These are phyloP conservation scores for Tachycineta bicolor DNA, from an alignment of 2,113 vertebrate species.

Conservation along the genomic window DNA sequence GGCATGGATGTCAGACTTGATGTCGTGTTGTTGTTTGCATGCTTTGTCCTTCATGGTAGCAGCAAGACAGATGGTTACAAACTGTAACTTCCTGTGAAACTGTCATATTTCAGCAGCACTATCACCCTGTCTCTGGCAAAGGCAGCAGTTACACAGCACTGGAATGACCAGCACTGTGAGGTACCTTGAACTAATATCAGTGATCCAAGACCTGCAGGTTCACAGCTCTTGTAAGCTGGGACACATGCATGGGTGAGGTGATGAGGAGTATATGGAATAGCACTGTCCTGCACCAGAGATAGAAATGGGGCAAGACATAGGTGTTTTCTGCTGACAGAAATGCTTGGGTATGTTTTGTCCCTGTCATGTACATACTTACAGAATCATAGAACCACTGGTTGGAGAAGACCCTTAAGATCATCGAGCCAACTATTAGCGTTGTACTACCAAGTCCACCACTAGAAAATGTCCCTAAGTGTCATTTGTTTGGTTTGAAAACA, in stretches of 20 bases:
- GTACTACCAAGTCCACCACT: not conserved
- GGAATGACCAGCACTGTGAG: not conserved
- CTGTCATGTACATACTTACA: not conserved
- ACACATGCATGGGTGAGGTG: not conserved
- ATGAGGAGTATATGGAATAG: not conserved
- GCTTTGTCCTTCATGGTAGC: not conserved
- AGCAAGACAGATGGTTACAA: not conserved
- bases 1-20: not conserved
- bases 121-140: not conserved
- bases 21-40: not conserved
- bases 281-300: not conserved
- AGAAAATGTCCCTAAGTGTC: not conserved
- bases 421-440: accelerated
- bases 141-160: not conserved
- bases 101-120: not conserved
- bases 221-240: not conserved
- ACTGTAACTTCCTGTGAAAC: not conserved
- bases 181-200: not conserved
- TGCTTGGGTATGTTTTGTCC: not conserved
- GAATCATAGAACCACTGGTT: not conserved
- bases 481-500: not conserved
- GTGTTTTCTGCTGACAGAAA: not conserved
- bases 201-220: not conserved
- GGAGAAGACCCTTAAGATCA: not conserved
- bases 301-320: not conserved